Conservation (phyloP, 2,113 vertebrate genomes). For the Paradoxurus hermaphroditus region DNA sequence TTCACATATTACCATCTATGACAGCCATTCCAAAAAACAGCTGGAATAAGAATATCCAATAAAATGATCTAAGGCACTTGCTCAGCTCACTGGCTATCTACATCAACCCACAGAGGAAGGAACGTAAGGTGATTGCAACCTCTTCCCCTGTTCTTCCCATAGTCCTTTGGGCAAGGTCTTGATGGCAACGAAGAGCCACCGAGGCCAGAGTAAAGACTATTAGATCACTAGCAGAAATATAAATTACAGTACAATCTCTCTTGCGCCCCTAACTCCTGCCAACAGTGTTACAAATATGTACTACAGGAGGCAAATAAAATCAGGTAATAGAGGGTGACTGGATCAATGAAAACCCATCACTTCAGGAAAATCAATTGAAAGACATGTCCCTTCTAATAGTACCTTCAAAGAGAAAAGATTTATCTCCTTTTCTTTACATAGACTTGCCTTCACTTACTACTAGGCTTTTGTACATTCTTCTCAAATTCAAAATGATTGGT, state of each 20-base stretch:
- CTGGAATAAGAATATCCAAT: neutral
- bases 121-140: neutral
- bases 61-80: neutral
- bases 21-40: neutral
- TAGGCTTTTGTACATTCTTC: neutral
- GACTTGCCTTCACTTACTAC: neutral
- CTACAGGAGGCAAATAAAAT: neutral
- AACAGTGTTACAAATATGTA: neutral
- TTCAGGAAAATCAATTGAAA: conserved; percentile 20
- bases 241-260: neutral
- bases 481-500: neutral
- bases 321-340: neutral
- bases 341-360: neutral
- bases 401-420: neutral
- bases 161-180: neutral
- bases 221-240: neutral
- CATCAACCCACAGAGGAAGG: neutral
- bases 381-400: neutral
- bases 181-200: neutral
- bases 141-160: neutral
- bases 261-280: neutral
- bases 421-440: neutral
- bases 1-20: neutral
- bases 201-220: neutral
- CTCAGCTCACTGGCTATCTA: neutral